phyloP scores from a whole-genome alignment of 2,113 vertebrate species.

The Colaptes auratus region DNA sequence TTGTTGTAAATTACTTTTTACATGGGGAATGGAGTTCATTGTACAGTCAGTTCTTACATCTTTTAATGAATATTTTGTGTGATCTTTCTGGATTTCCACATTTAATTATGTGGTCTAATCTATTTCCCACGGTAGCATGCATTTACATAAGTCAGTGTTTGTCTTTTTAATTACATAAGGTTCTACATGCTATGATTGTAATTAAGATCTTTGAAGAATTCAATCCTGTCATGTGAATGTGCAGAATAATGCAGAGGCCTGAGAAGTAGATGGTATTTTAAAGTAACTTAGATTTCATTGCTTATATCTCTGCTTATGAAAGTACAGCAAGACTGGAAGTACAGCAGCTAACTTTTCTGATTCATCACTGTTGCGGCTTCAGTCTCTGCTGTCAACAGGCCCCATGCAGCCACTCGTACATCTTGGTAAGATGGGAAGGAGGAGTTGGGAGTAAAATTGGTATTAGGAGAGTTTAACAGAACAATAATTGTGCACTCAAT shows the following conservation, averaged over 20 bases:
- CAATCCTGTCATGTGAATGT: not conserved
- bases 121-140: not conserved
- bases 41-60: not conserved
- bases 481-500: too few relatives aligned
- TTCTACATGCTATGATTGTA: not conserved
- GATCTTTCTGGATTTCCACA: slow-evolving; percentile 12
- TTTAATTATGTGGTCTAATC: slow-evolving; percentile 13
- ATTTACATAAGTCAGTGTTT: not conserved
- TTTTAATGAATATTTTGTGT: slow-evolving; percentile 24
- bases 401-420: too few relatives aligned
- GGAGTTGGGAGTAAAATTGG: too few relatives aligned
- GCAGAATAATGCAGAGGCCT: not conserved
- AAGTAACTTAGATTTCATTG: not conserved
- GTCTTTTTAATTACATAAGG: not conserved
- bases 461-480: too few relatives aligned
- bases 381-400: too few relatives aligned
- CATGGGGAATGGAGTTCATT: not conserved
- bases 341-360: not conserved
- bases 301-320: not conserved
- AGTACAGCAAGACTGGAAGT: not conserved
- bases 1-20: not conserved
- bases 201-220: slow-evolving; percentile 34
- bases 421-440: too few relatives aligned
- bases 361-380: not conserved
- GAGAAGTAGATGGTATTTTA: not conserved